Base-by-base conservation (phyloP, 2,888 invertebrate species). In the Scaeva pyrastri region DNA sequence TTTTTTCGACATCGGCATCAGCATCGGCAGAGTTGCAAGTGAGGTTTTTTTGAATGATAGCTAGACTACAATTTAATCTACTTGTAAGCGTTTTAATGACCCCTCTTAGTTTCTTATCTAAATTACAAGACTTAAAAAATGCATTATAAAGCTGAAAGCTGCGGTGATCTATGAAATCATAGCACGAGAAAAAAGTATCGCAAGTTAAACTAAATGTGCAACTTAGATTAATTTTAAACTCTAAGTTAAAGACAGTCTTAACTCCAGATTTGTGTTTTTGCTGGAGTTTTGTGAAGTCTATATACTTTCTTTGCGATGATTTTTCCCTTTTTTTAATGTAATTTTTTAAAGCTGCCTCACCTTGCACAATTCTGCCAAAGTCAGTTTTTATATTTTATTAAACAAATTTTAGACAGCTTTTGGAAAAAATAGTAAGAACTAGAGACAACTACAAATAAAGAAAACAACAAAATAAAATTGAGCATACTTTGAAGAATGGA, bases 21-120 rank as follows among this genome's bases (percentile, higher is more conserved):
- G n/a, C n/a, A n/a, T n/a, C n/a, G 81, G 56, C 81, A 75, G 71
- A 56, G 4, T 75, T 41, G 68, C 62, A 55, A 70, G 56, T 72
- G 73, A 77, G 60, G 43, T 39, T 68, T n/a, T n/a, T n/a, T 66
- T 52, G 19, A 68, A 68, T 68, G 39, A 68, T 39, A 68, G 39
- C 68, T 68, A 68, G 39, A 52, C 68, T 68, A 68, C 52, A 39
- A 39, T 41, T 21, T 23, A 52, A 68, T 39, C 68, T 68, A 68
- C 52, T 68, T 68, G 26, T 68, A 68, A 68, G 66, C 66, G 66
- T 50, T 66, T 66, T 66, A 66, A 66, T 48, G 66, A 66, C 66
- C 66, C 66, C 66, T 66, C 31, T 50, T 45, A 50, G 48, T 50
- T 66, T 66, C 19, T 66, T 66, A 50, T 66, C 19, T 66, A 36